phyloP scores from a whole-genome alignment of 2,888 invertebrate genomes.

The Prosopocoilus inquinatus region DNA sequence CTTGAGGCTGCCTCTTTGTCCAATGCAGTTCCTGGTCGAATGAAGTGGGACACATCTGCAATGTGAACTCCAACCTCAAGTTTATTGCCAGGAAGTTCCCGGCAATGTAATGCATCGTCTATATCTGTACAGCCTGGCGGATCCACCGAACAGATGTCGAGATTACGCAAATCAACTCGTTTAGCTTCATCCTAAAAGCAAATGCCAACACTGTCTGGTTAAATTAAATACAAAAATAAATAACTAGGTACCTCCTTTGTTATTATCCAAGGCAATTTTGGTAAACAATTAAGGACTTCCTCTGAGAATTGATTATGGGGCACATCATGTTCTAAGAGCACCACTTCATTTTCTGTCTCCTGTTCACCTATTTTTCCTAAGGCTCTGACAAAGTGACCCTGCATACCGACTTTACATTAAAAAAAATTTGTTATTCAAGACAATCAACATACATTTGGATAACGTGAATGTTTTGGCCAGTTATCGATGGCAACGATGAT shows the following conservation, averaged over 20 bases:
- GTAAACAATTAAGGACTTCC: slow-evolving; percentile 88
- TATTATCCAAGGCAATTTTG: slow-evolving; percentile 85
- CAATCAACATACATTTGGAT: slow-evolving; percentile 64
- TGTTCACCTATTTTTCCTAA: slow-evolving; percentile 92
- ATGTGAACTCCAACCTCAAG: slow-evolving; percentile 95
- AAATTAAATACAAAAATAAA: slow-evolving; percentile 1
- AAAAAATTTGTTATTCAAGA: not conserved
- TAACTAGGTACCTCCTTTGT: slow-evolving; percentile 65
- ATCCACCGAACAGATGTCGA: slow-evolving; percentile 93
- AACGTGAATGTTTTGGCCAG: slow-evolving; percentile 92
- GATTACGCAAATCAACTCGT: slow-evolving; percentile 79
- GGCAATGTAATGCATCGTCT: slow-evolving; percentile 95
- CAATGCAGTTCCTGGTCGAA: slow-evolving; percentile 86
- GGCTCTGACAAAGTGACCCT: slow-evolving; percentile 93
- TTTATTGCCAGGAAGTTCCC: slow-evolving; percentile 68
- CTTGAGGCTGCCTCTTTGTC: slow-evolving; percentile 92
- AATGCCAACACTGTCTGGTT: not conserved
- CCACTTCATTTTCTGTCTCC: slow-evolving; percentile 94
- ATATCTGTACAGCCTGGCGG: slow-evolving; percentile 99
- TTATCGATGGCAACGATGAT: slow-evolving; percentile 95
- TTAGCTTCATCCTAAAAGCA: slow-evolving; percentile 65
- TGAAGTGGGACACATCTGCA: slow-evolving; percentile 97
- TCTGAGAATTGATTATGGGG: slow-evolving; percentile 95
- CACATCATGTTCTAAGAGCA: slow-evolving; percentile 94
- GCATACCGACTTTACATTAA: slow-evolving; percentile 22